Conservation (phyloP, 2,113 vertebrate genomes). For the Dicaeum eximium region DNA sequence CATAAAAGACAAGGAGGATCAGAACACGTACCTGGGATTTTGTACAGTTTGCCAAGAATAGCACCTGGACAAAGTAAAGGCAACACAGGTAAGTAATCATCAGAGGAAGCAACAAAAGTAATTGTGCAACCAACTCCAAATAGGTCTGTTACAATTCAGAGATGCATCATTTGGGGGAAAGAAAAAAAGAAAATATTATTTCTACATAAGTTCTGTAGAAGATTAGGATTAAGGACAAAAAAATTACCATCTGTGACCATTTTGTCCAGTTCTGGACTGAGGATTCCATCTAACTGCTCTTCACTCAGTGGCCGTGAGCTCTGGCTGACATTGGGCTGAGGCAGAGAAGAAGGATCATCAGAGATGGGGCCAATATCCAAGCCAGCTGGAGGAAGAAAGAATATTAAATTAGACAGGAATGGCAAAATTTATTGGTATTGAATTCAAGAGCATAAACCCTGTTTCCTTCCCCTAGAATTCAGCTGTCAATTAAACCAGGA, state of each 20-base stretch:
- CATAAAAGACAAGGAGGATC: background rate
- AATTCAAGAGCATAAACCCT: background rate
- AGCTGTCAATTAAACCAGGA: background rate
- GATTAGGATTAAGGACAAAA: constrained; percentile 10
- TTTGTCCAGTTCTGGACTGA: constrained; percentile 95
- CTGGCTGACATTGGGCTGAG: constrained; percentile 74
- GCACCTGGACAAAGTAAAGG: constrained; percentile 80
- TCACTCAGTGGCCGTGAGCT: constrained; percentile 80
- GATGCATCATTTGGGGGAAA: background rate
- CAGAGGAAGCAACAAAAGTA: background rate
- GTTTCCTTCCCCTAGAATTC: background rate
- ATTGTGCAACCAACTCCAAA: background rate
- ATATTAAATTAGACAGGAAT: background rate
- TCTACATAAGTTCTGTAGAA: constrained; percentile 8
- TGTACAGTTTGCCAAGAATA: constrained; percentile 93
- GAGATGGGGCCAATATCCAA: constrained; percentile 80
- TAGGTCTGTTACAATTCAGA: background rate
- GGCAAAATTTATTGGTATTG: background rate
- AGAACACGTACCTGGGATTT: constrained; percentile 89
- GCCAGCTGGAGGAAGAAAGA: constrained; percentile 76
- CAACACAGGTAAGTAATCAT: constrained; percentile 2
- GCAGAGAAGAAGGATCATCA: constrained; percentile 73
- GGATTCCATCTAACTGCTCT: constrained; percentile 91
- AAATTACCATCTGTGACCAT: constrained; percentile 96
- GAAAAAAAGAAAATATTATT: background rate